A percentile compares a stretch with the other conserved stretches of the same genome.
Evolutionary conservation across 2,888 invertebrate species (phyloP).

Genomic region (Polyommatus icarus): DNA sequence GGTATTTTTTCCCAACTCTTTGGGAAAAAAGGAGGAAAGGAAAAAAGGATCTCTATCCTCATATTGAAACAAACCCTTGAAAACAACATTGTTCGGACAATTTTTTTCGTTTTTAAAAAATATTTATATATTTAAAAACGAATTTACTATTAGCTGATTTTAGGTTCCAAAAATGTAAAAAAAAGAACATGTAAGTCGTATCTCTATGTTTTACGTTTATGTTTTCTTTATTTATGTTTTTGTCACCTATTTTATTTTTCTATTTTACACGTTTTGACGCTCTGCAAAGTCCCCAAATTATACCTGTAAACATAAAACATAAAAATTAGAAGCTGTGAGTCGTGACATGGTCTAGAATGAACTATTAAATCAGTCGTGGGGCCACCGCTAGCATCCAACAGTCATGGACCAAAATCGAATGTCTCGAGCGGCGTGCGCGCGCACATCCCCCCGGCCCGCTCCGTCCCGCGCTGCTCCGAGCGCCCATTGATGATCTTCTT

Average conservation of each 20-base stretch:
- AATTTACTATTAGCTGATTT: too few species aligned
- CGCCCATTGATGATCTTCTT: constrained; percentile 78
- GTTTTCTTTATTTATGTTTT: neutral
- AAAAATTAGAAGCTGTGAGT: constrained; percentile 46
- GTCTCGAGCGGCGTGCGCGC: constrained; percentile 75
- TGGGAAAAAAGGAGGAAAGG: too few species aligned
- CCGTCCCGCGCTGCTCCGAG: constrained; percentile 62
- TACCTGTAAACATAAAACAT: neutral
- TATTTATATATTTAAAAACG: neutral
- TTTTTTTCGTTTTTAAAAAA: neutral
- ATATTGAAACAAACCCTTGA: neutral
- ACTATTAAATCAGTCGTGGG: constrained; percentile 76
- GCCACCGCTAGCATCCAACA: constrained; percentile 77
- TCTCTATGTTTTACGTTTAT: neutral
- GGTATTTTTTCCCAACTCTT: neutral
- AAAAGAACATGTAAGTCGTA: neutral
- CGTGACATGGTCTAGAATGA: constrained; percentile 68
- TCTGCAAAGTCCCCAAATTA: neutral
- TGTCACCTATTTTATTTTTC: neutral
- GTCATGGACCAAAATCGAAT: constrained; percentile 82
- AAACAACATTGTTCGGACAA: neutral
- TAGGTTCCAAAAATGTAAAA: too few species aligned
- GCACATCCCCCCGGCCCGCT: constrained; percentile 60
- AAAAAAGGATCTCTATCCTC: too few species aligned
- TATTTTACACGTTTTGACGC: neutral